A percentile compares a stretch with the other conserved stretches of the same genome.
phyloP scores from a whole-genome alignment of 2,797 vertebrate species.

The Danio choprae region DNA sequence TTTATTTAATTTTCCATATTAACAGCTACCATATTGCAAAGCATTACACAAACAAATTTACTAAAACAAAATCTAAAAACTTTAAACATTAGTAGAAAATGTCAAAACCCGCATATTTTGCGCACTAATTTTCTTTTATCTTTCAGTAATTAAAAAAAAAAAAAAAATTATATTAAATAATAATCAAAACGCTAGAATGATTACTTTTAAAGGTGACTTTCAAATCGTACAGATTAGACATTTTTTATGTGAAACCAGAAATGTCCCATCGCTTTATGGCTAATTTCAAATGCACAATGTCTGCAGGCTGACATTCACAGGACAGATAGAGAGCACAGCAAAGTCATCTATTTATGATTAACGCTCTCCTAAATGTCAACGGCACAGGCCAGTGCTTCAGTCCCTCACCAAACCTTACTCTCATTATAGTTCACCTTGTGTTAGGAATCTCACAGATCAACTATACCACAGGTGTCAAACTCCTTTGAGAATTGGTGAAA shows the following conservation, averaged over 20 bases:
- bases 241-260: neutral
- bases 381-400: conserved; percentile 36
- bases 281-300: neutral
- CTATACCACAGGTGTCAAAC: neutral
- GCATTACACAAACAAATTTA: no score
- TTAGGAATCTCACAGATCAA: conserved; percentile 27
- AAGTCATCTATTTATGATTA: conserved; percentile 42
- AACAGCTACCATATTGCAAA: no score
- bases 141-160: neutral
- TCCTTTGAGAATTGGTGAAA: no score
- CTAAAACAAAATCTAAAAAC: no score
- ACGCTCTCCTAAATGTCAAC: conserved; percentile 50
- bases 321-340: conserved; percentile 31
- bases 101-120: no score
- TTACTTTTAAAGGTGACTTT: neutral
- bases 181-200: neutral
- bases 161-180: neutral
- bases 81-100: no score
- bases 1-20: no score
- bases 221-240: neutral
- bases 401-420: neutral
- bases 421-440: conserved; percentile 33
- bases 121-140: neutral
- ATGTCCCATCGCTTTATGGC: neutral
- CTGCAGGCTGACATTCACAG: conserved; percentile 33